phyloP scores from a whole-genome alignment of 1,140 invertebrate genomes.

The Arion vulgaris region DNA sequence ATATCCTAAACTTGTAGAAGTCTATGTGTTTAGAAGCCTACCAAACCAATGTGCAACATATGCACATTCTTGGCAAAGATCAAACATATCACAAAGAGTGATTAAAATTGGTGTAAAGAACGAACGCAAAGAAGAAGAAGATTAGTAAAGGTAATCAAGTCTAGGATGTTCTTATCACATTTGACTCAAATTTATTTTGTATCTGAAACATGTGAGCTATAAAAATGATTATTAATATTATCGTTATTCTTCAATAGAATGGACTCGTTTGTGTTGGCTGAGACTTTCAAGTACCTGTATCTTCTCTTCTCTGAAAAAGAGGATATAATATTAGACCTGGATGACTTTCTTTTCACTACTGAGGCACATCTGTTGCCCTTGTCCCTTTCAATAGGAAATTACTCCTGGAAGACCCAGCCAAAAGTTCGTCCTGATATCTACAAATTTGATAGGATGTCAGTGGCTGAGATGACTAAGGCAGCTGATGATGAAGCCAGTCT shows the following conservation, averaged over 20 bases:
- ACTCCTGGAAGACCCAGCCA: conserved; percentile 30
- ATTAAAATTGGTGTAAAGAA: no score
- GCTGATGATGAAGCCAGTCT: conserved; percentile 13
- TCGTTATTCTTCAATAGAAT: conserved; percentile 77
- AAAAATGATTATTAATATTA: no score
- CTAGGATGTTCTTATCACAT: no score
- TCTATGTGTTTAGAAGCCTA: no score
- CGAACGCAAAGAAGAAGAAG: no score
- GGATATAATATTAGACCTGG: conserved; percentile 91
- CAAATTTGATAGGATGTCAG: conserved; percentile 28
- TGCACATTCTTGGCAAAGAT: no score
- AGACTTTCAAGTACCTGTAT: conserved; percentile 98
- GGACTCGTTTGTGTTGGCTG: conserved; percentile 98
- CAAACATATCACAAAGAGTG: no score
- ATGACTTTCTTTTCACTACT: conserved; percentile 97
- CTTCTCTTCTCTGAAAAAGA: conserved; percentile 91
- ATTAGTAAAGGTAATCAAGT: no score
- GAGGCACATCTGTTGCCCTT: conserved; percentile 96
- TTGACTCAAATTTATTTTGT: no score
- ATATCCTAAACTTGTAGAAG: no score
- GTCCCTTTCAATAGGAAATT: conserved; percentile 78
- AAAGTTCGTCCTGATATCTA: conserved; percentile 21
- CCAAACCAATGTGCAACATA: no score
- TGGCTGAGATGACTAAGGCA: conserved; percentile 33
- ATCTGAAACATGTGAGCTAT: no score